These are phyloP conservation scores for Mastacembelus armatus DNA, from an alignment of 2,797 vertebrate species.

Conservation along the genomic window DNA sequence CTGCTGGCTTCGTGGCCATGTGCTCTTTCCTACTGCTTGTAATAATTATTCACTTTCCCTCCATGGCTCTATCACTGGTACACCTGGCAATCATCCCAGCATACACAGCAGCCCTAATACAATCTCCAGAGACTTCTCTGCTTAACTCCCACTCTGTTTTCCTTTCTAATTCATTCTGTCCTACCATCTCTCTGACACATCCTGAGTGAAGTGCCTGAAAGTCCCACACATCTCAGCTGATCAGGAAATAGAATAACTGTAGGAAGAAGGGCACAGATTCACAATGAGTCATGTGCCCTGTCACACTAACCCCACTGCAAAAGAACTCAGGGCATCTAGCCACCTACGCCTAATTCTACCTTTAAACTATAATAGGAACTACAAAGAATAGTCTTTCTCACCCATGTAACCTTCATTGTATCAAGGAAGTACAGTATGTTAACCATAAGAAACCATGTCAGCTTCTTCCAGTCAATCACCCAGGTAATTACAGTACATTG, in stretches of 20 bases:
- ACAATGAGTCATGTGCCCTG: constrained; percentile 39
- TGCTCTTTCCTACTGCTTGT: constrained; percentile 26
- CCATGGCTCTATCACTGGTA: constrained; percentile 43
- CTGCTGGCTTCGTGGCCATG: constrained; percentile 34
- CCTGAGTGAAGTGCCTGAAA: constrained; percentile 31
- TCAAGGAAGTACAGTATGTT: not conserved
- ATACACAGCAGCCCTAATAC: constrained; percentile 43
- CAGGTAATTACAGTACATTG: not conserved
- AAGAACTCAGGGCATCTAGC: constrained; percentile 31
- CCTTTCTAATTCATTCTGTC: constrained; percentile 25
- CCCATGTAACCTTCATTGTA: not conserved
- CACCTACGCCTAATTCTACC: constrained; percentile 31
- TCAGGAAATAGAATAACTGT: constrained; percentile 53
- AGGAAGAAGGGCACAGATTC: constrained; percentile 34
- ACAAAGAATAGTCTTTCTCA: constrained; percentile 3
- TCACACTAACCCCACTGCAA: constrained; percentile 30
- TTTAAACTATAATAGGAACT: constrained; percentile 41
- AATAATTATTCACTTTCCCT: constrained; percentile 47
- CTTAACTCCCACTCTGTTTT: constrained; percentile 36
- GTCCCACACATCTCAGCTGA: constrained; percentile 47
- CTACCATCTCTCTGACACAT: constrained; percentile 16
- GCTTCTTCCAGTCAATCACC: constrained; percentile 11
- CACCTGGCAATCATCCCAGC: constrained; percentile 59
- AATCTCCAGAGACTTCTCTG: constrained; percentile 44
- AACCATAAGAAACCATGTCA: not conserved